Conservation (phyloP, 2,113 vertebrate genomes). For the Dromiciops gliroides region DNA sequence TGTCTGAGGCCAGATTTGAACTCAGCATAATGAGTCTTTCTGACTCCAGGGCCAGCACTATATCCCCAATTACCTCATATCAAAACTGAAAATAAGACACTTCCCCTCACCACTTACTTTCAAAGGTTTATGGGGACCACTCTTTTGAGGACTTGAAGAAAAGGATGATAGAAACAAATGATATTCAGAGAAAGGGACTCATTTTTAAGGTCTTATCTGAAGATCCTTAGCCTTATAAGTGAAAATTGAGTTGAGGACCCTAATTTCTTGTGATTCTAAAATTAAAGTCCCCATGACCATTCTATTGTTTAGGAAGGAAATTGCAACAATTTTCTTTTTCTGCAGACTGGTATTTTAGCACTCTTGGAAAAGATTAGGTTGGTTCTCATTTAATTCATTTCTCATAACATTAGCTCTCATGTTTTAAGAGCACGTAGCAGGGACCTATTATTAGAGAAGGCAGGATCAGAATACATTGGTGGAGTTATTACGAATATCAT, state of each 20-base stretch:
- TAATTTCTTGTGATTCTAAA: neutral
- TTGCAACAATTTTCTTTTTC: slow-evolving; percentile 49
- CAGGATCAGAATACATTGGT: slow-evolving; percentile 55
- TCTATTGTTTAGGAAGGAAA: slow-evolving; percentile 33
- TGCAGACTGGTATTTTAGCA: slow-evolving; percentile 64
- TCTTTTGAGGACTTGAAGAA: neutral
- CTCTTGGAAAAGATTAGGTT: slow-evolving; percentile 62
- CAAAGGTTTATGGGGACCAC: neutral
- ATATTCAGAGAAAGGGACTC: neutral
- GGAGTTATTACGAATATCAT: slow-evolving; percentile 22
- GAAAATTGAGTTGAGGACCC: neutral
- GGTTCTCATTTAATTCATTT: slow-evolving; percentile 67
- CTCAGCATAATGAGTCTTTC: neutral
- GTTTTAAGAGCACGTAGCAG: slow-evolving; percentile 60
- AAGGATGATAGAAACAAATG: neutral
- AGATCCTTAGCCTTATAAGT: neutral
- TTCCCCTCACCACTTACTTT: neutral
- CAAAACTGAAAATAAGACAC: neutral
- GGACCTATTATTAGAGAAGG: slow-evolving; percentile 64
- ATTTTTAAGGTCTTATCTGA: neutral
- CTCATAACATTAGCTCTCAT: slow-evolving; percentile 69
- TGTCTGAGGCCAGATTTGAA: neutral
- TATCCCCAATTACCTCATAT: neutral
- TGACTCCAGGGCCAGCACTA: neutral
- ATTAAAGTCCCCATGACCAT: neutral